These are phyloP conservation scores for Cerceris rybyensis DNA, from an alignment of 2,888 invertebrate species.

Conservation along the genomic window DNA sequence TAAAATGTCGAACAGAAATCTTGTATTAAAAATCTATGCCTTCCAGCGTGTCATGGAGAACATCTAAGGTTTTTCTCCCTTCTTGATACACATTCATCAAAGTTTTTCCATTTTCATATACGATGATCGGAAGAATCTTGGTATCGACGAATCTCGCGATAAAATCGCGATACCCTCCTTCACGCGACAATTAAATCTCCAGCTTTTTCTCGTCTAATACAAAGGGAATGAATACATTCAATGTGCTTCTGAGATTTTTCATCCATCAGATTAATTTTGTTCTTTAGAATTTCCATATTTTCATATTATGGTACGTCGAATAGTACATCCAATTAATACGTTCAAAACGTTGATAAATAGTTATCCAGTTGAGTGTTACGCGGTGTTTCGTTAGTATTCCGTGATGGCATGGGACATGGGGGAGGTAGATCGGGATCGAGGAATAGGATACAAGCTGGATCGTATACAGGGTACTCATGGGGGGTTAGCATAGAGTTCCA, in stretches of 20 bases:
- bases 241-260: neutral
- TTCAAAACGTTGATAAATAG: neutral
- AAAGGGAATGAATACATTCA: conserved; percentile 30
- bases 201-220: conserved; percentile 12
- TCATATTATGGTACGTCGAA: no score
- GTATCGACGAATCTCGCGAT: conserved; percentile 11
- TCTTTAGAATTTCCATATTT: conserved; percentile 5
- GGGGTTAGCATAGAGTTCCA: conserved; percentile 81
- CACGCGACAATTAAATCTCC: conserved; percentile 32
- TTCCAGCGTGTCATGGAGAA: conserved; percentile 52
- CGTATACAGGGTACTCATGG: conserved; percentile 69
- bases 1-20: conserved; percentile 51
- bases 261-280: conserved; percentile 1
- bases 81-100: no score
- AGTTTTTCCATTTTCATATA: no score
- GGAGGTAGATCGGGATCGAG: conserved; percentile 55
- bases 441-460: conserved; percentile 44
- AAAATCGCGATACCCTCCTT: conserved; percentile 29
- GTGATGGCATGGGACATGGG: conserved; percentile 34
- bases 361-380: neutral
- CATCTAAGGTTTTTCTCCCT: neutral
- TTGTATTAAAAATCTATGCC: conserved; percentile 48
- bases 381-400: conserved; percentile 4
- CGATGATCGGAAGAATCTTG: neutral
- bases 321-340: neutral